Base-by-base conservation (phyloP, 2,888 invertebrate species). In the Homarus gammarus region DNA sequence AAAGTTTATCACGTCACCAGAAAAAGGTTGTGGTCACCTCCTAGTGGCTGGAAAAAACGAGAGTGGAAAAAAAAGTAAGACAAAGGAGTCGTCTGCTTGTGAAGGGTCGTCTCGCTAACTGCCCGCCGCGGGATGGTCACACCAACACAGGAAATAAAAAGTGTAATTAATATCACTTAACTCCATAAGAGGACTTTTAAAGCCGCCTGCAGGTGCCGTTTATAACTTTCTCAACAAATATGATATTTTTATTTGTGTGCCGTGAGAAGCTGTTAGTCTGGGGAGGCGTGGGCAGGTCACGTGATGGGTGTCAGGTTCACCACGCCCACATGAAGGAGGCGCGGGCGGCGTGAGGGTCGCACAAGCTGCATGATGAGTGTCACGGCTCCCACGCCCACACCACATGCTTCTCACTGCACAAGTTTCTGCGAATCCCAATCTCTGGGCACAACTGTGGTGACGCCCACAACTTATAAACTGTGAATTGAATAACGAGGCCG, bases 1-100 rank as follows among this genome's bases (percentile, higher is more conserved):
- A 18, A 31, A 51, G 49, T 51, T 12, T 6, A 51, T 10, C 27
- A 56, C 77, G 22, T 27, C 49, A 33, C 77, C 6, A 12, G 5
- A 38, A n/a, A 78, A 78, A 31, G 22, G 75, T 44, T 78, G 22
- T 22, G 22, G 77, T 51, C 77, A 51, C 31, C 18, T 36, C 38
- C 44, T 40, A 38, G 8, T 40, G 22, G 56, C 12, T 22, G 33
- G 31, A 75, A 44, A 49, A 40, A 44, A 44, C 40, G 75, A 40
- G 38, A 75, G 77, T 18, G 51, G 56, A 33, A 78, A 33, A 51
- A n/a, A 75, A 27, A 6, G 27, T 10, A 6, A 5, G 27, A n/a
- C 64, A 27, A 64, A 64, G 64, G n/a, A 5, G 27, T 27, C 18
- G 64, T 0, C 5, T 64, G 64, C 6, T 10, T 6, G 64, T 64